Base-by-base conservation (phyloP, 2,113 vertebrate species). In the Barnardius zonarius region DNA sequence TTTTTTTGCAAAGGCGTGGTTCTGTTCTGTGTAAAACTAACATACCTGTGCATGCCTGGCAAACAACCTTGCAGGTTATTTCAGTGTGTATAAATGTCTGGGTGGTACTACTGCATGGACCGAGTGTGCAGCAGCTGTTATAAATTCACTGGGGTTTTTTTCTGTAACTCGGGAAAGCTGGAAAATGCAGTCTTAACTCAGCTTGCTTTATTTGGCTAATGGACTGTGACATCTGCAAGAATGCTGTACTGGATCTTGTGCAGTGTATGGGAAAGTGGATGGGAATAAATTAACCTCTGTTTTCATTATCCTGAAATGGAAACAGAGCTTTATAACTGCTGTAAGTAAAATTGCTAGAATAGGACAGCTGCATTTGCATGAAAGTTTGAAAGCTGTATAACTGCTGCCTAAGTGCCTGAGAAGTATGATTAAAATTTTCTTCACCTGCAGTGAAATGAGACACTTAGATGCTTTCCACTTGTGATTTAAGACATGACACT, bases 391-490 rank as follows among this genome's bases (percentile, higher is more conserved):
- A 73, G 49, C 82, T 93, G 59, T 16, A 13, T 85, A 67, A 84
- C 54, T 73, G 46, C 49, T 54, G 52, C 54, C 10, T 49, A 44
- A 92, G 46, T 62, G 54, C 51, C 70, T 90, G 33, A 82, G 62
- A 83, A 64, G 11, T 64, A 23, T 66, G 17, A 83, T 93, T 66
- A 83, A 76, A 46, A 77, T 88, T 93, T 91, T 82, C 44, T 83
- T 91, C 67, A 93, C 82, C 57, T 94, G 44, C 49, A 61, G 69
- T 48, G 62, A 83, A 91, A 94, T 91, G 33, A 89, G 67, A 69
- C 43, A 31, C 52, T 89, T 83, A 6, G 22, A 31, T 87, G 41
- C 82, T 84, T 80, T 89, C 66, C 17, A 41, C 66, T 90, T 85
- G 35, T 28, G 35, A 81, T 91, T 91, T 84, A 84, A 93, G 77